These are phyloP conservation scores for Microctonus brassicae DNA, from an alignment of 2,888 invertebrate species.

Conservation along the genomic window DNA sequence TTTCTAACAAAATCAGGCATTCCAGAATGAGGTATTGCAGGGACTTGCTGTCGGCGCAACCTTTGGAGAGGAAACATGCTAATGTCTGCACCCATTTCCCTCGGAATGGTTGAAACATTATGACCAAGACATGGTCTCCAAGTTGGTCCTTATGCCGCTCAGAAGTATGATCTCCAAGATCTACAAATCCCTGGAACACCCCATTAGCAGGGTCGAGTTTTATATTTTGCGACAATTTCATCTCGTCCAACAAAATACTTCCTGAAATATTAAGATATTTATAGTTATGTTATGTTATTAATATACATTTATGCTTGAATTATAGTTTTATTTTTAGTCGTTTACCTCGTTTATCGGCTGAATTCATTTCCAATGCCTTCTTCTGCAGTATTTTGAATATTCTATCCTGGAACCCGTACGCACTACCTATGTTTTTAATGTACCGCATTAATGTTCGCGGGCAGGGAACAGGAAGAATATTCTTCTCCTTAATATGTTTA, in stretches of 20 bases:
- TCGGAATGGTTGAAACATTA: conserved; percentile 51
- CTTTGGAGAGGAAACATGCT: conserved; percentile 50
- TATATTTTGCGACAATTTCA: conserved; percentile 42
- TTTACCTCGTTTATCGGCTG: conserved; percentile 38
- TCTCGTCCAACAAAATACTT: conserved; percentile 46
- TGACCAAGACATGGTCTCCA: conserved; percentile 53
- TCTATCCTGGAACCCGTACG: conserved; percentile 42
- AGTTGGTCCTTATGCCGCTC: conserved; percentile 28
- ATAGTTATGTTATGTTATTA: conserved; percentile 18
- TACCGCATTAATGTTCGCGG: not conserved
- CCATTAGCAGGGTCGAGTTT: conserved; percentile 39
- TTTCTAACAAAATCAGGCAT: conserved; percentile 45
- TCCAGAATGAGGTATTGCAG: conserved; percentile 49
- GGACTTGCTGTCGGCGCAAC: conserved; percentile 40
- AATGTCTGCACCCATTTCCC: conserved; percentile 50
- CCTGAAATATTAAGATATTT: too few species aligned
- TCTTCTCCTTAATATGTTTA: not conserved
- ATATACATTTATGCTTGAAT: not conserved
- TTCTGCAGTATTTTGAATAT: conserved; percentile 39
- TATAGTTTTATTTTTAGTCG: too few species aligned
- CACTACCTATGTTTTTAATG: not conserved
- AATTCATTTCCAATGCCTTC: conserved; percentile 36
- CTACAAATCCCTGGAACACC: conserved; percentile 42
- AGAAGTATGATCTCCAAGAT: conserved; percentile 48
- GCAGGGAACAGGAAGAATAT: not conserved